Conservation (phyloP, 2,888 invertebrate genomes). For the Hyles lineata region DNA sequence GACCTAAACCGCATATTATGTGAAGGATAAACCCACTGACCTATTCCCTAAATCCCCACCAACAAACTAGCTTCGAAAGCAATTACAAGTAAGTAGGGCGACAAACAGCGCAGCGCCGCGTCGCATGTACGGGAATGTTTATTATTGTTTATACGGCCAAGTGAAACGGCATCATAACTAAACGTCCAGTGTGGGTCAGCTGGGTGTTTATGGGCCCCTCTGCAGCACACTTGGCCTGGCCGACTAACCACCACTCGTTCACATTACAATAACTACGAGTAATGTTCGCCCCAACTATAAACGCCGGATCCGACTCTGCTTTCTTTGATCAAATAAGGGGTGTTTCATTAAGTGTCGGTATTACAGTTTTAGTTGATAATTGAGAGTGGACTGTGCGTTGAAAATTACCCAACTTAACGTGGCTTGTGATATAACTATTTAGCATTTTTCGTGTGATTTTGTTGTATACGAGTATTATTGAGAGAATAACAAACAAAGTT, state of each 20-base stretch:
- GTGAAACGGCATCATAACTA: conserved; percentile 16
- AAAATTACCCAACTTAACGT: background rate
- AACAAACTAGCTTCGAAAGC: conserved; percentile 18
- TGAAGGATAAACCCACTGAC: background rate
- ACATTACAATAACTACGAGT: conserved; percentile 16
- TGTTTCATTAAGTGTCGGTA: conserved; percentile 16
- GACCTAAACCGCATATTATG: background rate
- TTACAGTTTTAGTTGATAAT: conserved; percentile 21
- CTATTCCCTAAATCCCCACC: background rate
- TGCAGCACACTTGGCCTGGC: background rate
- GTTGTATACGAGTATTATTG: too few species aligned
- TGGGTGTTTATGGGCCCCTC: conserved; percentile 16
- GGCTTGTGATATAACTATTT: background rate
- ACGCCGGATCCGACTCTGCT: background rate
- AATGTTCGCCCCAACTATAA: background rate
- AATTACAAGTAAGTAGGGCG: conserved; percentile 28
- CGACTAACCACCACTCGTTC: background rate
- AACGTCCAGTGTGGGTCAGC: conserved; percentile 9
- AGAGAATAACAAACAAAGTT: too few species aligned
- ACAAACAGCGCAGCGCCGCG: conserved; percentile 23
- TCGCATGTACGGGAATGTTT: conserved; percentile 7
- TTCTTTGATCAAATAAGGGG: conserved; percentile 7
- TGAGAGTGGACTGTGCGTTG: background rate
- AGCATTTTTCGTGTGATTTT: background rate
- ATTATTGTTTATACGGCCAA: conserved; percentile 19